phyloP scores from a whole-genome alignment of 2,888 invertebrate species.

The Melanotus villosus region DNA sequence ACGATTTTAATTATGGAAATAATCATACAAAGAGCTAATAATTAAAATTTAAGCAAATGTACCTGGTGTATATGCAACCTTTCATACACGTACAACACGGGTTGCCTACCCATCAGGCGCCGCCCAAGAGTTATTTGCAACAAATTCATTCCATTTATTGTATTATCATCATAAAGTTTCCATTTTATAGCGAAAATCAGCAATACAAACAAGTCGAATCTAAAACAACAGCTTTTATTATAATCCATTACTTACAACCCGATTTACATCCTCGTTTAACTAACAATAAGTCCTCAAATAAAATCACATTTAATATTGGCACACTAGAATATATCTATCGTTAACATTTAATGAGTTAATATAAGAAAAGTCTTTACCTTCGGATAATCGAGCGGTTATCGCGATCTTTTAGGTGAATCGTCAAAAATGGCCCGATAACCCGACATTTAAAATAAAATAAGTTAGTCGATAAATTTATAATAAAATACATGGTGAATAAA shows the following conservation, averaged over 20 bases:
- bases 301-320: conserved; percentile 45
- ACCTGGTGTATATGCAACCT: too few species aligned
- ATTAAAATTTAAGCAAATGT: too few species aligned
- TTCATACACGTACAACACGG: too few species aligned
- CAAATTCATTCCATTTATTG: too few species aligned
- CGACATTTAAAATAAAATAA: background rate
- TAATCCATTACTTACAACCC: conserved; percentile 12
- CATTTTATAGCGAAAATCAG: too few species aligned
- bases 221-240: conserved; percentile 21
- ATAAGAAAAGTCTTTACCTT: background rate
- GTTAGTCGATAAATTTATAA: background rate
- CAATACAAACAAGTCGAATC: too few species aligned
- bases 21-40: too few species aligned
- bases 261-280: conserved; percentile 4
- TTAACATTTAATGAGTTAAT: background rate
- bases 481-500: background rate
- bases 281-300: conserved; percentile 18
- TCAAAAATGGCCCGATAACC: background rate
- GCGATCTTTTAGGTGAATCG: too few species aligned
- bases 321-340: conserved; percentile 33
- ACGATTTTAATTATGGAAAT: too few species aligned
- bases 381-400: background rate
- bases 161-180: too few species aligned
- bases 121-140: too few species aligned
- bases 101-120: too few species aligned